phyloP scores from a whole-genome alignment of 2,113 vertebrate species.

The Lamprologus ornatipinnis region DNA sequence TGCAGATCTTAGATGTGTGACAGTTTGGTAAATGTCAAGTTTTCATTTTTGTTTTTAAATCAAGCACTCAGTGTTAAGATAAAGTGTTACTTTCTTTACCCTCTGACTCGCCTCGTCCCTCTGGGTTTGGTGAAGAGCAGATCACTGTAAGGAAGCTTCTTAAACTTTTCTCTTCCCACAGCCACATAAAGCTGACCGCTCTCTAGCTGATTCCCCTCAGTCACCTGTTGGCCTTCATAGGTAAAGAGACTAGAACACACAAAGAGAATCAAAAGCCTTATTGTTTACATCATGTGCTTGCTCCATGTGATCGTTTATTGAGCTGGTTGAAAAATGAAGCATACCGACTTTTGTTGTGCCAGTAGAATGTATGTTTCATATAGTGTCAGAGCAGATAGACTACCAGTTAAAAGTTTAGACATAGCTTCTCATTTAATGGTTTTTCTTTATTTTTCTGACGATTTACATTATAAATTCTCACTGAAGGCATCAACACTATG shows the following conservation, averaged over 20 bases:
- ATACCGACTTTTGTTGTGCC: not conserved
- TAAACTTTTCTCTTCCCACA: slow-evolving; percentile 91
- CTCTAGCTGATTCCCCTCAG: slow-evolving; percentile 81
- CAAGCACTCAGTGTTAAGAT: not conserved
- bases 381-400: not conserved
- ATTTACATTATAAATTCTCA: not conserved
- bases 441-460: not conserved
- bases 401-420: not conserved
- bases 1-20: not conserved
- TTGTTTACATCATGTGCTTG: not conserved
- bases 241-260: slow-evolving; percentile 80
- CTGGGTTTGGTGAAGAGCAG: slow-evolving; percentile 80
- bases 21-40: not conserved
- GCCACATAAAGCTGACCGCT: slow-evolving; percentile 92
- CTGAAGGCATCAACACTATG: not conserved
- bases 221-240: slow-evolving; percentile 80
- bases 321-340: not conserved
- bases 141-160: slow-evolving; percentile 84
- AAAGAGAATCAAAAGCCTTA: not conserved
- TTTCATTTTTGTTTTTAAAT: not conserved
- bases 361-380: not conserved
- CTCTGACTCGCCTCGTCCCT: slow-evolving; percentile 69
- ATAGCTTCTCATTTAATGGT: not conserved
- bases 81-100: slow-evolving; percentile 59
- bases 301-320: not conserved